These are phyloP conservation scores for Rambutsinella grinnellia DNA, from an alignment of 2,888 invertebrate genomes.

Conservation along the genomic window DNA sequence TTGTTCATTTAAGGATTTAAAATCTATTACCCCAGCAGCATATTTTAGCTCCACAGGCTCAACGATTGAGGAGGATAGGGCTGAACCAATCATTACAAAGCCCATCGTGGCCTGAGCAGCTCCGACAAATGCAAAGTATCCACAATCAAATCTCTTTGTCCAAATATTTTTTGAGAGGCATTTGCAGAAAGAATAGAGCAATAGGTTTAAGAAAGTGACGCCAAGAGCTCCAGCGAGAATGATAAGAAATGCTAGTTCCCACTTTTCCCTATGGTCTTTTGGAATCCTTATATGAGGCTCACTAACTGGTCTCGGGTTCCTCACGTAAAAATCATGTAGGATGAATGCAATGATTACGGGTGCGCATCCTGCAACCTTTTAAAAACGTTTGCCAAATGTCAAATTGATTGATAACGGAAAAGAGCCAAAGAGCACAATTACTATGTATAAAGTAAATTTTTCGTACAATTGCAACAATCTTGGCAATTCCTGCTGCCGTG, in stretches of 20 bases:
- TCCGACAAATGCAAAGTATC: constrained; percentile 17
- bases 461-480: constrained; percentile 30
- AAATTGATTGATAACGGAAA: neutral
- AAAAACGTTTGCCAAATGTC: neutral
- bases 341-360: constrained; percentile 19
- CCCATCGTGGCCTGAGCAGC: constrained; percentile 17
- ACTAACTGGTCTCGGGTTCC: constrained; percentile 1
- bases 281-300: neutral
- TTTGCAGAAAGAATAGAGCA: constrained; percentile 11
- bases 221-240: constrained; percentile 15
- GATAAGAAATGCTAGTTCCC: constrained; percentile 28
- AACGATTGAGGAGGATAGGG: neutral
- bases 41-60: constrained; percentile 30
- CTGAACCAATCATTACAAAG: constrained; percentile 33
- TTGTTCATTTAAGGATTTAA: neutral
- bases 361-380: constrained; percentile 17
- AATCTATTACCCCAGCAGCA: constrained; percentile 30
- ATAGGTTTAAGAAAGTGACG: constrained; percentile 11
- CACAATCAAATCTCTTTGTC: constrained; percentile 33
- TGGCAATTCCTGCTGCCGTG: constrained; percentile 26
- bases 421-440: neutral
- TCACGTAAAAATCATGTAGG: constrained; percentile 11
- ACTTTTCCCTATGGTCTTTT: neutral
- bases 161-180: constrained; percentile 10
- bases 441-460: neutral